Evolutionary conservation across 2,888 invertebrate species (phyloP).

Genomic region (Melipona beecheii): DNA sequence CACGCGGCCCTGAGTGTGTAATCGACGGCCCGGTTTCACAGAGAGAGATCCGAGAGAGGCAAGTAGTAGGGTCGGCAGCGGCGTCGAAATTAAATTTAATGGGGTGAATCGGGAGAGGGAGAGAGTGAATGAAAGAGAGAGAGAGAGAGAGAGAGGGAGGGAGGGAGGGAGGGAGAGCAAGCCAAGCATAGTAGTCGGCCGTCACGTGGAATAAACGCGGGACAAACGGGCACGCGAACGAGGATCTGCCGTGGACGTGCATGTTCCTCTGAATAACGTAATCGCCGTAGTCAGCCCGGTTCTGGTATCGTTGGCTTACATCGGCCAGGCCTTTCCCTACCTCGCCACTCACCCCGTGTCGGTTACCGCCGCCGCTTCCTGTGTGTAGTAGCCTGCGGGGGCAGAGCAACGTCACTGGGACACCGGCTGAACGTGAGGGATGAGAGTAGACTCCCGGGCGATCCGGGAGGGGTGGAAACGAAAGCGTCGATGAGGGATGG

Average conservation of each 20-base stretch:
- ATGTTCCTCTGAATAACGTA: slow-evolving; percentile 72
- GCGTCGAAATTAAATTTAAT: slow-evolving; percentile 81
- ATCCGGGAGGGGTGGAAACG: not conserved
- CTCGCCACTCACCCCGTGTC: slow-evolving; percentile 24
- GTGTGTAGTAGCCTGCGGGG: slow-evolving; percentile 38
- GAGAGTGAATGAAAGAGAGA: not conserved
- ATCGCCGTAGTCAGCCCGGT: slow-evolving; percentile 75
- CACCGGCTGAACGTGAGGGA: slow-evolving; percentile 68
- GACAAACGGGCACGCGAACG: slow-evolving; percentile 64
- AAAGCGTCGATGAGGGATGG: not conserved
- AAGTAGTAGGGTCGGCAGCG: slow-evolving; percentile 40
- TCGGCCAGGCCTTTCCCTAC: slow-evolving; percentile 55
- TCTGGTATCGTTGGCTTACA: slow-evolving; percentile 72
- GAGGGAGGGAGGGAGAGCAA: slow-evolving; percentile 59
- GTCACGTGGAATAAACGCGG: slow-evolving; percentile 66
- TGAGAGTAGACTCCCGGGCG: slow-evolving; percentile 40
- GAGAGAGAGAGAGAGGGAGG: slow-evolving; percentile 50
- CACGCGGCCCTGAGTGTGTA: slow-evolving; percentile 57
- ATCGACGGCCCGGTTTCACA: slow-evolving; percentile 62
- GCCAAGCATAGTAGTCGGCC: slow-evolving; percentile 53
- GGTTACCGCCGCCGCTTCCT: slow-evolving; percentile 17
- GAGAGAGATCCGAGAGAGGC: slow-evolving; percentile 48
- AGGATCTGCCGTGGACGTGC: slow-evolving; percentile 57
- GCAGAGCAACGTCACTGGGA: slow-evolving; percentile 71
- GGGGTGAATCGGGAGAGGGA: slow-evolving; percentile 79